Conservation (phyloP, 64 coral and sea anemone species). For the Stylophora pistillata region DNA sequence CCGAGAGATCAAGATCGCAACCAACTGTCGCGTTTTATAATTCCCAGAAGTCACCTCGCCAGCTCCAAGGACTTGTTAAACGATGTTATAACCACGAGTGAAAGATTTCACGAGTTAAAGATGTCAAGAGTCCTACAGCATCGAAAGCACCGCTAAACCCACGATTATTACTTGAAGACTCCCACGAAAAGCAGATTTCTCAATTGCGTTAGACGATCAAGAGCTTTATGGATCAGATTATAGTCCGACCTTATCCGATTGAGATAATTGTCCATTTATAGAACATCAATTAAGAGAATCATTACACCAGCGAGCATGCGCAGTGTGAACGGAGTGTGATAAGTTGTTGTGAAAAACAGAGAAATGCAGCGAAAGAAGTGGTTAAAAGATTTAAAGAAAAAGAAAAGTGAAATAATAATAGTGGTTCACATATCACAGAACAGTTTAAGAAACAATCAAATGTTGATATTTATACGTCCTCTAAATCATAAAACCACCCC, state of each 20-base stretch:
- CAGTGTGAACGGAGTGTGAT: not conserved
- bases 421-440: not conserved
- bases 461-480: not conserved
- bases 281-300: not conserved
- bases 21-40: not conserved
- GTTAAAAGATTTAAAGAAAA: slow-evolving; percentile 11
- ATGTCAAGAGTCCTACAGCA: not conserved
- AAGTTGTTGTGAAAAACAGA: not conserved
- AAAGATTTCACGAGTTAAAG: not conserved
- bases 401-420: slow-evolving; percentile 4
- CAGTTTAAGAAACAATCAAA: not conserved
- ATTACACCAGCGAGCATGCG: not conserved
- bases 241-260: not conserved
- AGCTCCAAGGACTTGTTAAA: not conserved
- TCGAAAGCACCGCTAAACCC: not conserved
- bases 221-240: not conserved
- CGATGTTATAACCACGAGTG: not conserved
- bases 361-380: not conserved
- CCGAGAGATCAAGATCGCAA: not conserved
- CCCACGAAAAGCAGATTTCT: not conserved
- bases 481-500: not conserved
- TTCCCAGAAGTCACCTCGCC: not conserved
- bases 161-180: not conserved
- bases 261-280: too few relatives aligned
- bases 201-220: not conserved